Evolutionary conservation across 2,888 invertebrate genomes (phyloP).

Genomic region (Epirrhoe alternata): DNA sequence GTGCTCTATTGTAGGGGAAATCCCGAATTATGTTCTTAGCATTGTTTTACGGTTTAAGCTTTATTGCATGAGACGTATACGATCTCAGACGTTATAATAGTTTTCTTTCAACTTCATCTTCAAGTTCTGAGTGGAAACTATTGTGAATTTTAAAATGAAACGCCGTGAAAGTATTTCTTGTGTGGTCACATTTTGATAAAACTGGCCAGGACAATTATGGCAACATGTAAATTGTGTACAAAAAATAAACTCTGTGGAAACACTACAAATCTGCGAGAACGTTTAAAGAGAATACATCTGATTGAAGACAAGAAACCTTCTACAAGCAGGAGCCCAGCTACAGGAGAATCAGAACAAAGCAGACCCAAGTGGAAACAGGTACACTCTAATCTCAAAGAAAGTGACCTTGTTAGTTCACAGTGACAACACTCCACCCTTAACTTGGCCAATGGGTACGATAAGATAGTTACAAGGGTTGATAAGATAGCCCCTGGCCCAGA

Average conservation of each 20-base stretch:
- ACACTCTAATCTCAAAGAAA: no score
- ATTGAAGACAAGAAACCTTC: conserved; percentile 19
- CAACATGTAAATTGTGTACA: conserved; percentile 27
- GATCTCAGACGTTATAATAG: conserved; percentile 17
- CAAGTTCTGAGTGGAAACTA: conserved; percentile 1
- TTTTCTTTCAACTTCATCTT: conserved; percentile 13
- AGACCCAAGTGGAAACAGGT: no score
- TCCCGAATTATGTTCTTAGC: conserved; percentile 19
- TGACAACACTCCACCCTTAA: no score
- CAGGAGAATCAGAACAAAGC: conserved; percentile 9
- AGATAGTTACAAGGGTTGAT: no score
- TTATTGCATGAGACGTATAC: conserved; percentile 14
- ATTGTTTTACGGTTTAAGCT: conserved; percentile 17
- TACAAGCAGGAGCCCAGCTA: conserved; percentile 14
- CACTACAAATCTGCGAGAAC: conserved; percentile 24
- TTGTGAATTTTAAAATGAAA: conserved; percentile 3
- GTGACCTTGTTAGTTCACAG: no score
- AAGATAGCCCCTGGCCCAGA: no score
- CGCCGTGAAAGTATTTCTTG: conserved; percentile 15
- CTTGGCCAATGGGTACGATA: no score
- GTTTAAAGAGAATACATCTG: conserved; percentile 24
- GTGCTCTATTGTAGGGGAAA: conserved; percentile 18
- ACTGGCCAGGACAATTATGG: conserved; percentile 28
- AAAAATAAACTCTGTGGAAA: conserved; percentile 25
- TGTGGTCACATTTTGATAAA: conserved; percentile 31